Base-by-base conservation (phyloP, 2,888 invertebrate species). In the Anthophora plumipes region DNA sequence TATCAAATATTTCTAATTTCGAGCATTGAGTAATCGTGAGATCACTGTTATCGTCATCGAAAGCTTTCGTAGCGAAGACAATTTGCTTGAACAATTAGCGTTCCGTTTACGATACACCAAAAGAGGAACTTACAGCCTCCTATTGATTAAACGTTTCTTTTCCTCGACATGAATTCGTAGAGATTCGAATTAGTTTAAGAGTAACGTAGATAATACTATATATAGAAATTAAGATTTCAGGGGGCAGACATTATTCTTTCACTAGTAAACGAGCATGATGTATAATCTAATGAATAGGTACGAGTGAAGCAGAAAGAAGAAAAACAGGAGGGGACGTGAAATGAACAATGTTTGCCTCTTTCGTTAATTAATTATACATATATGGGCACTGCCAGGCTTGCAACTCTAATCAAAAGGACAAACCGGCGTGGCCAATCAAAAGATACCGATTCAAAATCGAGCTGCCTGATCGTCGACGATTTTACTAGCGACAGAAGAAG, bases 351-450 rank as follows among this genome's bases (percentile, higher is more conserved):
- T 66, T 64, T 77, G 74, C 71, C 61, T 43, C 61, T 68, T 48
- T 48, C 70, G 74, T 83, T 83, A 83, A 85, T 86, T 89, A 91
- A 89, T 90, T 90, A 89, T 81, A 81, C 59, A 69, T 66, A 63
- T 87, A 91, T 85, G 86, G 90, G 89, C 91, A 91, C 91, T 91
- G 91, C 91, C 91, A 91, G 88, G 89, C 89, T 90, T 89, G 89
- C 87, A 88, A 90, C 83, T 85, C 78, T 80, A 85, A 87, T 87
- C 87, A 89, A 90, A 91, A 82, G 83, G 83, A 79, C 82, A 79
- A 80, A 71, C 69, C 66, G 83, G 82, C 83, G 84, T 79, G 85
- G 86, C 85, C 80, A 88, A 86, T 87, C 83, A 87, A 86, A 86
- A n/a, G 48, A 20, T 60, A 82, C 77, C 84, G 85, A 86, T 86